These are phyloP conservation scores for Tridacna gigas DNA, from an alignment of 2,888 invertebrate species.

Conservation along the genomic window DNA sequence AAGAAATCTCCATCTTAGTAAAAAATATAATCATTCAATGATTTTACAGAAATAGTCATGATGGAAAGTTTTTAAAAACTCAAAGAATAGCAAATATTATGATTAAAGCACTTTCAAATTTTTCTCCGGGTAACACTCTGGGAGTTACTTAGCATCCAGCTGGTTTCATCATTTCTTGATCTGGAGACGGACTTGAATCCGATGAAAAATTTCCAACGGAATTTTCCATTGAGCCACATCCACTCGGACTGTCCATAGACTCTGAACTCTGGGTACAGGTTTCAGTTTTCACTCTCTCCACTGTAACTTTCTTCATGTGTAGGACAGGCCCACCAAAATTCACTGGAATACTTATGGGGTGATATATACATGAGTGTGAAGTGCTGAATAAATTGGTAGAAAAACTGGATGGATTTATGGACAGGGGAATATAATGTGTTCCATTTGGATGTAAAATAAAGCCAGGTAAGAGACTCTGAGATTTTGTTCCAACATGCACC, in stretches of 20 bases:
- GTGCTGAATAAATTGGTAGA: constrained; percentile 84
- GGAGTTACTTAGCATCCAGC: neutral
- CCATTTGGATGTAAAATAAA: constrained; percentile 96
- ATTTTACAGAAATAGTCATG: too few relatives aligned
- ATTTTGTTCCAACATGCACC: constrained; percentile 41
- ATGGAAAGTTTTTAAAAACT: too few relatives aligned
- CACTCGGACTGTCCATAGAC: constrained; percentile 15
- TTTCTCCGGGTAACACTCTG: too few relatives aligned
- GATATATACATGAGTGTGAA: constrained; percentile 69
- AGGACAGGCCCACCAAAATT: constrained; percentile 77
- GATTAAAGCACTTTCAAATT: too few relatives aligned
- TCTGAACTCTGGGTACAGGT: neutral
- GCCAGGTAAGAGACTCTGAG: constrained; percentile 88
- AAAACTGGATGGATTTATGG: constrained; percentile 75
- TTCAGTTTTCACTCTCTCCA: constrained; percentile 12
- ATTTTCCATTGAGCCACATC: constrained; percentile 25
- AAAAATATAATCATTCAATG: too few relatives aligned
- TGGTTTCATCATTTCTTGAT: constrained; percentile 7
- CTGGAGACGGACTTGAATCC: constrained; percentile 16
- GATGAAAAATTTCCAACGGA: constrained; percentile 4
- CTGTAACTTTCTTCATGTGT: constrained; percentile 52
- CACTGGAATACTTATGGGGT: constrained; percentile 82
- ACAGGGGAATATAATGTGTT: constrained; percentile 93
- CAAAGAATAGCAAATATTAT: too few relatives aligned
- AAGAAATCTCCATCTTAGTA: too few relatives aligned